phyloP scores from a whole-genome alignment of 2,888 invertebrate species.

The Drosophila quinaria region DNA sequence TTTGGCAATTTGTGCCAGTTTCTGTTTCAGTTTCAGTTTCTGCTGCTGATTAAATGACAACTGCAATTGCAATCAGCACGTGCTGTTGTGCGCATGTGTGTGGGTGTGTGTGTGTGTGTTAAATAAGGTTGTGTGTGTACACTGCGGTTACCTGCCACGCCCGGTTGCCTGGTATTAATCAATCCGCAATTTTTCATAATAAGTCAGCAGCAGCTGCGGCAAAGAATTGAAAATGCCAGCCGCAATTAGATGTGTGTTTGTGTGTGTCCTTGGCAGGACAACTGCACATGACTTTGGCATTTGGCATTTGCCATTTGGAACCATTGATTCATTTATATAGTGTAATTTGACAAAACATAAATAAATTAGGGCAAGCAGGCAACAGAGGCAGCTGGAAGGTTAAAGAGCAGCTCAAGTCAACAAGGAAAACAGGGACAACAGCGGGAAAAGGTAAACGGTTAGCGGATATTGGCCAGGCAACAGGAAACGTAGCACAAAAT shows the following conservation, averaged over 20 bases:
- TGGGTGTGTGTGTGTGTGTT: conserved; percentile 7
- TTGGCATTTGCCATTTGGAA: conserved; percentile 45
- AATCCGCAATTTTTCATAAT: conserved; percentile 76
- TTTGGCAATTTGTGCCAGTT: conserved; percentile 47
- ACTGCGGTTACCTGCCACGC: conserved; percentile 39
- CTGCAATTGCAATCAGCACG: conserved; percentile 60
- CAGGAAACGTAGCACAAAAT: conserved; percentile 70
- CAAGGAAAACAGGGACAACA: neutral
- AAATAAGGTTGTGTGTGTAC: conserved; percentile 6
- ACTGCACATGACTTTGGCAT: conserved; percentile 40
- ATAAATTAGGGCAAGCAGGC: conserved; percentile 67
- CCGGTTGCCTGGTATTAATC: conserved; percentile 47
- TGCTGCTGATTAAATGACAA: conserved; percentile 32
- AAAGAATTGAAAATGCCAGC: conserved; percentile 50
- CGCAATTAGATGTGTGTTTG: conserved; percentile 4
- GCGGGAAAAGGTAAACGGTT: conserved; percentile 44
- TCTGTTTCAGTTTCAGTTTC: neutral
- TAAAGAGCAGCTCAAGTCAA: conserved; percentile 4
- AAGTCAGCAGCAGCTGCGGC: conserved; percentile 65
- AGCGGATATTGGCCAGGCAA: conserved; percentile 76
- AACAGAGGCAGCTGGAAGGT: neutral
- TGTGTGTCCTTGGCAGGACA: conserved; percentile 42
- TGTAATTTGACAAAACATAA: conserved; percentile 81
- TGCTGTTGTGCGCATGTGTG: conserved; percentile 8
- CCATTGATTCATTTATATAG: conserved; percentile 79